Percentiles rank a stretch among this genome's conserved stretches.
These are phyloP conservation scores for Phenganax subtilis DNA, from an alignment of 92 coral and sea anemone genomes.

Conservation along the genomic window DNA sequence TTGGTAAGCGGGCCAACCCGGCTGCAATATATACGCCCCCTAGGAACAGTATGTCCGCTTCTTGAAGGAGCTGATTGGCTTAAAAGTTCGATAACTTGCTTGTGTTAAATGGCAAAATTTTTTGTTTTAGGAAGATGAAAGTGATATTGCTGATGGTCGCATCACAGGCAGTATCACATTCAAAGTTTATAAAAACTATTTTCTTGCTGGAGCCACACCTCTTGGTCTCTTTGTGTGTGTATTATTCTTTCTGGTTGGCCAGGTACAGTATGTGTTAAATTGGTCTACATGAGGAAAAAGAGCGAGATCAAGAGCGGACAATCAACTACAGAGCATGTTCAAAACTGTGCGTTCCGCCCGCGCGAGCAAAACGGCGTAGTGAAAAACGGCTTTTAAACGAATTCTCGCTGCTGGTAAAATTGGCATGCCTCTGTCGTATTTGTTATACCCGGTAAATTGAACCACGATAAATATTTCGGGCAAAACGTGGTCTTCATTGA, in stretches of 20 bases:
- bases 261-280: constrained; percentile 47
- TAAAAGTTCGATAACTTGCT: neutral
- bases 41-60: no score
- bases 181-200: constrained; percentile 60
- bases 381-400: no score
- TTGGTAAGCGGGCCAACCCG: neutral
- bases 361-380: no score
- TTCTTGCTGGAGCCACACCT: constrained; percentile 69
- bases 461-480: no score
- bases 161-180: constrained; percentile 75
- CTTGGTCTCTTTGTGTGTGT: constrained; percentile 40
- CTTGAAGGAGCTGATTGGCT: neutral
- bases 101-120: neutral
- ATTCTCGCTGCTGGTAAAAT: no score
- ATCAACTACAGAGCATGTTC: no score
- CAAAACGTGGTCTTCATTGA: no score
- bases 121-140: constrained; percentile 7
- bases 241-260: constrained; percentile 54
- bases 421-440: no score
- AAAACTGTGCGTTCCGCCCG: no score
- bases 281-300: neutral
- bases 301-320: no score
- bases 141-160: constrained; percentile 53
- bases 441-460: no score
- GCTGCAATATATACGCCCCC: no score